Evolutionary conservation across 2,888 invertebrate genomes (phyloP).

Genomic region (Dendrolimus houi): DNA sequence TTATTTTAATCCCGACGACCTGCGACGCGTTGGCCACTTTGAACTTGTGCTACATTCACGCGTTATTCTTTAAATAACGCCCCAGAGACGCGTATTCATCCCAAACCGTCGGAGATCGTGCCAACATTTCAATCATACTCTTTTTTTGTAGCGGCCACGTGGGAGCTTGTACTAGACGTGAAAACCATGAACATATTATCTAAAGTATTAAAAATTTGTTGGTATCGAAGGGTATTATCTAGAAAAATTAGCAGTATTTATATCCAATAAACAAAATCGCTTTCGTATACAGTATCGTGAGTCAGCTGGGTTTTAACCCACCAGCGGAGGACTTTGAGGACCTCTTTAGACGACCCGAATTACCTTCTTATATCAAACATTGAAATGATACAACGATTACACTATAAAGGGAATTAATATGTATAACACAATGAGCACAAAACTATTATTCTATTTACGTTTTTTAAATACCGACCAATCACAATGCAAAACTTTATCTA

Average conservation of each 20-base stretch:
- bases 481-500: not conserved
- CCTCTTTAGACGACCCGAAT: not conserved
- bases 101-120: conserved; percentile 33
- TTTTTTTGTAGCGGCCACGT: conserved; percentile 47
- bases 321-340: not conserved
- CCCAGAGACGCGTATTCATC: conserved; percentile 36
- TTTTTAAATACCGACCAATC: not conserved
- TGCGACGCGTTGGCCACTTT: conserved; percentile 43
- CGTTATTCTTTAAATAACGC: conserved; percentile 58
- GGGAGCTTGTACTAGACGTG: conserved; percentile 19
- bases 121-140: conserved; percentile 54
- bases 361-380: not conserved
- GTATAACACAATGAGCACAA: not conserved
- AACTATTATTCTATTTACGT: not conserved
- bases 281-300: not conserved
- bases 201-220: too few species aligned
- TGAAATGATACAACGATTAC: not conserved
- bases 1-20: conserved; percentile 52
- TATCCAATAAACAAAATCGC: too few species aligned
- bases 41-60: conserved; percentile 68
- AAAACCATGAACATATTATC: not conserved
- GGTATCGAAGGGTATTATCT: too few species aligned
- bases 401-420: not conserved
- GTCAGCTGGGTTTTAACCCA: not conserved
- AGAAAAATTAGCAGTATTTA: too few species aligned